Conservation (phyloP, 2,888 invertebrate genomes). For the Sarcophaga caerulescens region DNA sequence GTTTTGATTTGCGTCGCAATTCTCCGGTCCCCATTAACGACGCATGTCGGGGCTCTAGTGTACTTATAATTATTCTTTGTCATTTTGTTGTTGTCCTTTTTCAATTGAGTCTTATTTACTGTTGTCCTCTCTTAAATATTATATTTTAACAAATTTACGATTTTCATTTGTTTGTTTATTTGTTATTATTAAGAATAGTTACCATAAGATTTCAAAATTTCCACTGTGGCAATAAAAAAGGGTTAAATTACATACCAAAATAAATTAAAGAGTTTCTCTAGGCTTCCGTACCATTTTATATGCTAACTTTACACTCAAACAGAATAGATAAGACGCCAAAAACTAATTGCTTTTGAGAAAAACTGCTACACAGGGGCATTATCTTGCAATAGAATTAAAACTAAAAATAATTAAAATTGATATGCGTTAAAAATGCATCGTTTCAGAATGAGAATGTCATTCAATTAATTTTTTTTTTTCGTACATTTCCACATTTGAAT, state of each 20-base stretch:
- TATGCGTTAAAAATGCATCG: too few species aligned
- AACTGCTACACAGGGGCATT: not conserved
- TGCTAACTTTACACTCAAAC: slow-evolving; percentile 23
- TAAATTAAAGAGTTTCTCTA: slow-evolving; percentile 18
- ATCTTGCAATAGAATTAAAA: too few species aligned
- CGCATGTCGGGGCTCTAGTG: too few species aligned
- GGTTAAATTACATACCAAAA: slow-evolving; percentile 46
- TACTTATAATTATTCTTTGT: too few species aligned
- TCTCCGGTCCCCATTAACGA: too few species aligned
- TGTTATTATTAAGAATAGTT: too few species aligned
- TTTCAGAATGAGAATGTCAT: too few species aligned
- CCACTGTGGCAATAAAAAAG: slow-evolving; percentile 6
- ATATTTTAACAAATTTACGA: slow-evolving; percentile 27
- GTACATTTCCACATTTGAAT: too few species aligned
- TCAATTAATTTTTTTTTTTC: too few species aligned
- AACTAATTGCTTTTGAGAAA: slow-evolving; percentile 73
- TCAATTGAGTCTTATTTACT: not conserved
- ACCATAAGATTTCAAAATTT: too few species aligned
- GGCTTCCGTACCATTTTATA: not conserved
- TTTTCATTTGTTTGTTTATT: slow-evolving; percentile 17
- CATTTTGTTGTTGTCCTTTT: slow-evolving; percentile 33
- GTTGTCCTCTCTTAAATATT: not conserved
- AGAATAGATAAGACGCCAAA: slow-evolving; percentile 73
- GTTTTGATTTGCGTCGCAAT: too few species aligned
- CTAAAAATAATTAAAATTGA: too few species aligned